Base-by-base conservation (phyloP, 2,797 vertebrate genomes). In the Heterohyrax brucei region DNA sequence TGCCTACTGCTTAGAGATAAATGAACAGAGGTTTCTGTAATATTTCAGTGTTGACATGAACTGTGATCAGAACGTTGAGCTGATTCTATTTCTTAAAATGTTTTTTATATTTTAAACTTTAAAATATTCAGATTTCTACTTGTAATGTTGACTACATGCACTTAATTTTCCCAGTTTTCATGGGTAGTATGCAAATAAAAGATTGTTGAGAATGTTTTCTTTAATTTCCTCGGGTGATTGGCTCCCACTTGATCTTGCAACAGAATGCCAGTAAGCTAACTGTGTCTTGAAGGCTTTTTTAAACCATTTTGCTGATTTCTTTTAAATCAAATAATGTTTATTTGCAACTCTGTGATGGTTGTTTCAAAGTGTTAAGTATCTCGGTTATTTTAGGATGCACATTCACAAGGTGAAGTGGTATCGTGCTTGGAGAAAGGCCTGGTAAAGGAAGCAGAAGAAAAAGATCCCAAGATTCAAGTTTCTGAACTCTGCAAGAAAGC, bases 371-470 rank as follows among this genome's bases (percentile, higher is more conserved):
- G 50, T 28, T 30, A 21, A 4, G 3, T 92, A 73, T 83, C 76
- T 39, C 92, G 91, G 21, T 66, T 96, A 2, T 5, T 56, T 7
- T 96, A 99, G 99, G 99, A 99, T 96, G 83, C 99, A 90, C 99
- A 99, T 98, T 99, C 99, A 1, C 99, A 99, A 97, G 99, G 99
- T 0, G 99, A 99, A 92, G 99, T 99, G 89, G 99, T 99, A 1
- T 99, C 99, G 1, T 99, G 99, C 96, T 98, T 99, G 98, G 99
- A 99, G 97, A 99, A 99, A 96, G 99, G 98, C 13, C 97, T 99
- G 95, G 99, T 99, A 10, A 99, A 98, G 44, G 99, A 99, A 95
- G 99, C 98, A 0, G 99, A 99, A 97, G 98, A 99, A 89, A 98
- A 97, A 21, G 98, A 98, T 2, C 98, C 98, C 12, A 97, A 97